phyloP scores from a whole-genome alignment of 2,888 invertebrate species.

The Thalpophila matura region DNA sequence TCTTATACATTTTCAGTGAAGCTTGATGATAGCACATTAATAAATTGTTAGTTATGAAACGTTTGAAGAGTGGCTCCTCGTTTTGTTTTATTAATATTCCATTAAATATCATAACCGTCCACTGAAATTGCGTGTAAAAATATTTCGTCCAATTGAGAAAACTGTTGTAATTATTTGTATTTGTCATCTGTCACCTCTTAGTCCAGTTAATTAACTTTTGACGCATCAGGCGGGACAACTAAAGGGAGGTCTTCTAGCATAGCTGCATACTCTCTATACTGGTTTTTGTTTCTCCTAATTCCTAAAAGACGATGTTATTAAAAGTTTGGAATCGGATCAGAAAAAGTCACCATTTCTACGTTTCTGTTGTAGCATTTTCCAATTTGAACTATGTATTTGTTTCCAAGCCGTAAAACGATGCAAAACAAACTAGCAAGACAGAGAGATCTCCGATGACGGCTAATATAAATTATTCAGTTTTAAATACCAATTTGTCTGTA shows the following conservation, averaged over 20 bases:
- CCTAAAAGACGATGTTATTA: too few species aligned
- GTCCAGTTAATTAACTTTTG: too few species aligned
- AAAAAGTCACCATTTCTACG: not conserved
- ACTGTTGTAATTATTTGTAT: too few species aligned
- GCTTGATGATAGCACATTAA: conserved; percentile 31
- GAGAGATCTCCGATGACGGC: conserved; percentile 34
- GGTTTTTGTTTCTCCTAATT: not conserved
- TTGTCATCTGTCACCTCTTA: too few species aligned
- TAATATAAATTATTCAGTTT: conserved; percentile 59
- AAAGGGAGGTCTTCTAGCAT: not conserved
- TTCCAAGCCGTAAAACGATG: conserved; percentile 11
- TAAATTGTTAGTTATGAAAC: conserved; percentile 26
- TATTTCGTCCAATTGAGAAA: too few species aligned
- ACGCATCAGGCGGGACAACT: too few species aligned
- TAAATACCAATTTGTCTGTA: conserved; percentile 63
- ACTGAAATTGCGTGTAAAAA: not conserved
- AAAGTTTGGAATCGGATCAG: not conserved
- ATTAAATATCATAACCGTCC: not conserved
- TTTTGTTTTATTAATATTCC: conserved; percentile 17
- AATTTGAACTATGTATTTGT: conserved; percentile 8
- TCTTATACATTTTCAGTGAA: conserved; percentile 33
- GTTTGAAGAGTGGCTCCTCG: conserved; percentile 14
- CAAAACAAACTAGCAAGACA: conserved; percentile 29
- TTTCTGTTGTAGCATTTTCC: not conserved
- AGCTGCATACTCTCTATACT: not conserved